Conservation (phyloP, 2,113 vertebrate genomes). For the Gobiocypris rarus region DNA sequence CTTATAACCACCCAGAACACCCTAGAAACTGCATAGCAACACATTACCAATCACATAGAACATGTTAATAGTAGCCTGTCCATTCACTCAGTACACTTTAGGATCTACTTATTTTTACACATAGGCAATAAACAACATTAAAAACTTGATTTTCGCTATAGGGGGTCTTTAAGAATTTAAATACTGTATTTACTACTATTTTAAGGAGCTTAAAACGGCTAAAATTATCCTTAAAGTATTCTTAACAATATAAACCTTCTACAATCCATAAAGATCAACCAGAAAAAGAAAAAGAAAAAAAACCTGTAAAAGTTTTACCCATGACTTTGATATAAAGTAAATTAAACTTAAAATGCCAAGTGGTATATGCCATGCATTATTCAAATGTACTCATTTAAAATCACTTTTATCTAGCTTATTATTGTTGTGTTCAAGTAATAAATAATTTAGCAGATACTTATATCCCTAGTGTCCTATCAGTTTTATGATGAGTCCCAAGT, state of each 20-base stretch:
- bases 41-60: neutral
- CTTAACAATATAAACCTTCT: neutral
- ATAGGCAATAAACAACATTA: too few species aligned
- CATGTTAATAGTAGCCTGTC: neutral
- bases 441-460: constrained; percentile 5
- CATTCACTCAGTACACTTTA: neutral
- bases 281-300: neutral
- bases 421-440: neutral
- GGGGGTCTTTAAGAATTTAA: too few species aligned
- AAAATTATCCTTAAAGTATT: neutral
- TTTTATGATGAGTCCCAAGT: neutral
- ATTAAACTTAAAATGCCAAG: neutral
- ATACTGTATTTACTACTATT: neutral
- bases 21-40: neutral
- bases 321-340: neutral
- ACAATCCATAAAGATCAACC: neutral
- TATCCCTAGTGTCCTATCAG: neutral
- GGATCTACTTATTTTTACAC: neutral
- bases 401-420: neutral
- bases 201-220: neutral
- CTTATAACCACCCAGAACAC: neutral
- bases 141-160: too few species aligned
- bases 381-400: neutral
- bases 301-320: neutral
- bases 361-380: neutral